Conservation (phyloP, 2,888 invertebrate genomes). For the Caenorhabditis sinica region DNA sequence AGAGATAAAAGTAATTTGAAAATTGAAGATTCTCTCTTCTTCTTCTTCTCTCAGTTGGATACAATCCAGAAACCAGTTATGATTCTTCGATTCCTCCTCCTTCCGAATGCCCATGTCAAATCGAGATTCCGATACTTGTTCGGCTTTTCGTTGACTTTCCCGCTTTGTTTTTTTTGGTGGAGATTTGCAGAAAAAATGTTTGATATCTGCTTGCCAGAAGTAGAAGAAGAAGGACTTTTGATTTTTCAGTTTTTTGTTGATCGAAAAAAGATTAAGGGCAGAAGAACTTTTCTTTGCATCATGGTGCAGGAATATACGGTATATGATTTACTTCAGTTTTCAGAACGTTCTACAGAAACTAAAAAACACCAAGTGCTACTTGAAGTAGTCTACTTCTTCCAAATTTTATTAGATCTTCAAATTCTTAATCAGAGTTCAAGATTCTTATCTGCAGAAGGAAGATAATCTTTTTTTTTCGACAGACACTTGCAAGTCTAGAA, state of each 20-base stretch:
- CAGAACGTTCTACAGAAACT: no score
- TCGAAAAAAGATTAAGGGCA: background rate
- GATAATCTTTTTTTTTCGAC: background rate
- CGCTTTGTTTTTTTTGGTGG: background rate
- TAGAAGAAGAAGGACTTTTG: background rate
- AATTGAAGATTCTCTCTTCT: background rate
- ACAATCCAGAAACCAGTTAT: constrained; percentile 35
- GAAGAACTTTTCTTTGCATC: background rate
- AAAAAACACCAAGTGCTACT: no score
- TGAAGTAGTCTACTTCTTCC: no score
- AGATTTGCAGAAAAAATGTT: background rate
- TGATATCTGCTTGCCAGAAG: background rate
- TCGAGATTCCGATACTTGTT: constrained; percentile 14
- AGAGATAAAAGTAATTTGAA: background rate
- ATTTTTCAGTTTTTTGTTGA: background rate
- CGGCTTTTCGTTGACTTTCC: constrained; percentile 18
- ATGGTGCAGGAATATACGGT: no score
- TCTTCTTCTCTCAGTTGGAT: constrained; percentile 17
- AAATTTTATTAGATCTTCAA: no score
- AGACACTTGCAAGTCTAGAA: background rate
- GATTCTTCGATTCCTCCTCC: background rate
- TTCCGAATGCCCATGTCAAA: constrained; percentile 9
- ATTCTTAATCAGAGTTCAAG: no score
- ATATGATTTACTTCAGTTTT: no score
- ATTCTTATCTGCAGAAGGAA: no score